Conservation (phyloP, 1,140 invertebrate species). For the Drosophila sulfurigaster region DNA sequence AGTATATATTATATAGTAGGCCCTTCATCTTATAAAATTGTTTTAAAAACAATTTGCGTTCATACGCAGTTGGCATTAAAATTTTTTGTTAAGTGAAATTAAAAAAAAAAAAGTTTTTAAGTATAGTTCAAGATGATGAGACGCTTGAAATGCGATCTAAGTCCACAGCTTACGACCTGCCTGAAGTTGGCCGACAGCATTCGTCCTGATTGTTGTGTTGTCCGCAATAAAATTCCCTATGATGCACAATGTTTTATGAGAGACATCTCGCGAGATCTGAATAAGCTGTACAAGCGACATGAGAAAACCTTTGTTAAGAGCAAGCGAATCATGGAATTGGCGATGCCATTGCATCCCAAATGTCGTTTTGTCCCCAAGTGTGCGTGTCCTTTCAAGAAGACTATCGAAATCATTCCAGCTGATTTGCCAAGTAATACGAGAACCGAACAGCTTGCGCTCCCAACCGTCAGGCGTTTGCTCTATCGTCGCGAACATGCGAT, state of each 20-base stretch:
- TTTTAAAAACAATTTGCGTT: conserved; percentile 8
- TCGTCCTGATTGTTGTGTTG: conserved; percentile 67
- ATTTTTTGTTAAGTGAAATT: conserved; percentile 41
- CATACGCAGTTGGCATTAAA: conserved; percentile 20
- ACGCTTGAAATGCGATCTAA: conserved; percentile 58
- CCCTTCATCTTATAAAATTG: background rate
- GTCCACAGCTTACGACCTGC: conserved; percentile 53
- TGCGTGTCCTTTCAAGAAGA: conserved; percentile 65
- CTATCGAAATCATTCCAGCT: conserved; percentile 60
- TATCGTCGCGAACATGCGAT: conserved; percentile 37
- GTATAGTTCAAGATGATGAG: conserved; percentile 23
- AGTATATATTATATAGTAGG: conserved; percentile 25
- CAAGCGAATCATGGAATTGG: conserved; percentile 61
- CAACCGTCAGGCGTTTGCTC: conserved; percentile 52
- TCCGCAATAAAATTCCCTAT: conserved; percentile 52
- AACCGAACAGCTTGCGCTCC: conserved; percentile 73
- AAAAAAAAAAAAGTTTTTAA: conserved; percentile 16
- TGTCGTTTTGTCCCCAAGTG: conserved; percentile 64
- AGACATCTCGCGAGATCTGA: conserved; percentile 63
- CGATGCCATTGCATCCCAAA: conserved; percentile 36
- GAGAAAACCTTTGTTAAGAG: conserved; percentile 51
- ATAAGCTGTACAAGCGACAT: conserved; percentile 49
- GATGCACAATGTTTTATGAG: conserved; percentile 61
- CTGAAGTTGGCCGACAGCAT: conserved; percentile 47
- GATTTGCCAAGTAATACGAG: conserved; percentile 56